Evolutionary conservation across 2,888 invertebrate species (phyloP).

Genomic region (Acanthococcus lagerstroemiae): DNA sequence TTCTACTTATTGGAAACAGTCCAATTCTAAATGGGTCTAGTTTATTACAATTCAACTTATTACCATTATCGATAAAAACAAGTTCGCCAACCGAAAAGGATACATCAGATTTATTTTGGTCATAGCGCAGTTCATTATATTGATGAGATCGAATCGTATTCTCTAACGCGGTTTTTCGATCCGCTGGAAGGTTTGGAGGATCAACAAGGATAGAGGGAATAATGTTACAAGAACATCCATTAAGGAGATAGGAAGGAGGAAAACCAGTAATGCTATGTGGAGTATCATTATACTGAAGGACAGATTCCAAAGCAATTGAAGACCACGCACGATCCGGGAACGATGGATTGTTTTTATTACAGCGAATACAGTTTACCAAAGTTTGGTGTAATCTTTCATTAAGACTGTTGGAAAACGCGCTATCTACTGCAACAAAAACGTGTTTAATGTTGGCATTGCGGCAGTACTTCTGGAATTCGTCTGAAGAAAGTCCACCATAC

Average conservation of each 20-base stretch:
- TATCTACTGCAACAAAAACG: not conserved
- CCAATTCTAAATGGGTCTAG: not conserved
- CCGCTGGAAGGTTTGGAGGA: not conserved
- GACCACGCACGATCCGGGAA: not conserved
- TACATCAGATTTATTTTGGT: not conserved
- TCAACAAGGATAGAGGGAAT: not conserved
- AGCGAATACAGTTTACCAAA: not conserved
- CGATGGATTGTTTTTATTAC: not conserved
- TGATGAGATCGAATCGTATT: not conserved
- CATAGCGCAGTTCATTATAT: not conserved
- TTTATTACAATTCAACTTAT: not conserved
- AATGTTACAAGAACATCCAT: not conserved
- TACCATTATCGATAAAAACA: not conserved
- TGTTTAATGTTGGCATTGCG: not conserved
- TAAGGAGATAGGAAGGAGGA: not conserved
- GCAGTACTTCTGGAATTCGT: not conserved
- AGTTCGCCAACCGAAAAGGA: not conserved
- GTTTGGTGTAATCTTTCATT: not conserved
- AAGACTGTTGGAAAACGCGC: not conserved
- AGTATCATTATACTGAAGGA: not conserved
- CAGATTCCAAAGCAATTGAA: not conserved
- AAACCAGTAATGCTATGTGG: not conserved
- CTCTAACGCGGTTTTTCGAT: not conserved
- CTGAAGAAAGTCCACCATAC: not conserved
- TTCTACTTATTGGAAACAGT: not conserved